These are phyloP conservation scores for Macropodus opercularis DNA, from an alignment of 2,797 vertebrate species.

Conservation along the genomic window DNA sequence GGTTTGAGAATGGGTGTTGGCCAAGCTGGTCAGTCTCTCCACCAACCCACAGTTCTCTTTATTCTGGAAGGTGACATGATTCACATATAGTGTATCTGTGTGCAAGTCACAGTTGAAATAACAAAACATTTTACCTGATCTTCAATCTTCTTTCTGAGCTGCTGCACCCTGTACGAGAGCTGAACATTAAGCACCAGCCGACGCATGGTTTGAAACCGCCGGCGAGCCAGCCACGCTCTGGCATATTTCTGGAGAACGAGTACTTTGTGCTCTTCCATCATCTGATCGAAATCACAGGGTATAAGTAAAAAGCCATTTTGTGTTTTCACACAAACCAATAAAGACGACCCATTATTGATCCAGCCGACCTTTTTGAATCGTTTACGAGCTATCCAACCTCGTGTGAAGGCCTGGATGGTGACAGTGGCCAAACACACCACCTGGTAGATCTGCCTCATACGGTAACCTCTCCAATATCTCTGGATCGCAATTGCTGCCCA, in stretches of 20 bases:
- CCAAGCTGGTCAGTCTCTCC: constrained; percentile 89
- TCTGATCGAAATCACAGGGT: constrained; percentile 68
- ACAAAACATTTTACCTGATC: constrained; percentile 86
- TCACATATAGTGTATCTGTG: not conserved
- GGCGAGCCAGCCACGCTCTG: constrained; percentile 92
- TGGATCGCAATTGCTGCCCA: constrained; percentile 93
- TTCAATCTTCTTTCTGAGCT: constrained; percentile 91
- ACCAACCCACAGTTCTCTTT: constrained; percentile 91
- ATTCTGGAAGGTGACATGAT: constrained; percentile 74
- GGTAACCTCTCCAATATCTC: constrained; percentile 88
- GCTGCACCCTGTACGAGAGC: constrained; percentile 93
- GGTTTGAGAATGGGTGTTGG: constrained; percentile 81
- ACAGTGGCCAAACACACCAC: constrained; percentile 85
- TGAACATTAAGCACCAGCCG: constrained; percentile 94
- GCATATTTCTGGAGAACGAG: constrained; percentile 93
- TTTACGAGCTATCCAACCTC: constrained; percentile 91
- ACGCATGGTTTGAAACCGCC: constrained; percentile 92
- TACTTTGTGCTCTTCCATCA: constrained; percentile 92
- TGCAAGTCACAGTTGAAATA: not conserved
- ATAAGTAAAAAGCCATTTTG: not conserved
- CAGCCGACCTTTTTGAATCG: constrained; percentile 86
- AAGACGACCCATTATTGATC: not conserved
- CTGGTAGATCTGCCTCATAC: constrained; percentile 87
- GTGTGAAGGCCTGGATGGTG: constrained; percentile 90
- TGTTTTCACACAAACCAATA: not conserved